phyloP scores from a whole-genome alignment of 1,140 invertebrate genomes.

The Alviniconcha marisindica region DNA sequence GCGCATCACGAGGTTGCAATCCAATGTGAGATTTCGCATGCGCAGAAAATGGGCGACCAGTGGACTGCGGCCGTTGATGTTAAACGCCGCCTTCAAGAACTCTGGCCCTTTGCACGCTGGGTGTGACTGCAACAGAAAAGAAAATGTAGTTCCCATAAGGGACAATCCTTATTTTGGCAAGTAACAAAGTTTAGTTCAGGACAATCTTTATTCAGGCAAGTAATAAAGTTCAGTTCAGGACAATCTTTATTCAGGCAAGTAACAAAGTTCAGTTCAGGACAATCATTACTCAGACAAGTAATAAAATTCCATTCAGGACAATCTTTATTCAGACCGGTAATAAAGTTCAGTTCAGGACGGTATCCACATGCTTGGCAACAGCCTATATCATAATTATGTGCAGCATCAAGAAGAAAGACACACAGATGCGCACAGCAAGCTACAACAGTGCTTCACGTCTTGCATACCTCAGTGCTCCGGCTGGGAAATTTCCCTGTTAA shows the following conservation, averaged over 20 bases:
- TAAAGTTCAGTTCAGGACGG: background rate
- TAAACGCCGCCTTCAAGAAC: conserved; percentile 59
- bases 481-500: no score
- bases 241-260: background rate
- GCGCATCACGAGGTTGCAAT: conserved; percentile 53
- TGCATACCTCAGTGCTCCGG: no score
- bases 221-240: background rate
- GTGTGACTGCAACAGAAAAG: conserved; percentile 58
- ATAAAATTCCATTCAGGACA: background rate
- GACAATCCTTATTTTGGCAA: background rate
- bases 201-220: background rate
- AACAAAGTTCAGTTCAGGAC: background rate
- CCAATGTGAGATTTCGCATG: conserved; percentile 55
- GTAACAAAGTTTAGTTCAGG: background rate
- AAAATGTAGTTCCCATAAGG: no score
- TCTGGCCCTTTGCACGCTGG: conserved; percentile 68
- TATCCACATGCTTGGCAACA: no score
- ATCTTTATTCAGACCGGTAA: background rate
- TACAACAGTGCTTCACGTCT: no score
- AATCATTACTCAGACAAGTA: background rate
- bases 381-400: no score
- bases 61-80: conserved; percentile 64
- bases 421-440: no score
- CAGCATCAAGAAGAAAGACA: no score
- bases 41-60: conserved; percentile 67